phyloP scores from a whole-genome alignment of 2,888 invertebrate species.

The Scelioninae gen. 1 region DNA sequence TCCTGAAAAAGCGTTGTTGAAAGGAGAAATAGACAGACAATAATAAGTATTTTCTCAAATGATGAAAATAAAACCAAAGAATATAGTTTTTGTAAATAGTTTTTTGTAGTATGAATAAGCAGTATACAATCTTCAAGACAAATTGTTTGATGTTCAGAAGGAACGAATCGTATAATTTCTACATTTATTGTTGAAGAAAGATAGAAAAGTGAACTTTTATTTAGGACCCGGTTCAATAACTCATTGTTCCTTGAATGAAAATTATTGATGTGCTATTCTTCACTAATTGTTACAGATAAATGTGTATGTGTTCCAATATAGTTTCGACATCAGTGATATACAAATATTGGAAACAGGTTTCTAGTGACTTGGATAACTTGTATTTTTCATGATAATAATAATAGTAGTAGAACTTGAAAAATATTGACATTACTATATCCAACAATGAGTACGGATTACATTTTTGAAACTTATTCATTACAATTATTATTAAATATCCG shows the following conservation, averaged over 20 bases:
- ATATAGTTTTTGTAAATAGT: neutral
- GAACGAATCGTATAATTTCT: constrained; percentile 7
- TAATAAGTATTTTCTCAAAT: neutral
- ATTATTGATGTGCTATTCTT: constrained; percentile 13
- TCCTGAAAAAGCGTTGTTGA: neutral
- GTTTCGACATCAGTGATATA: constrained; percentile 17
- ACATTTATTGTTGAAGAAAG: constrained; percentile 1
- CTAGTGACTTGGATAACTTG: constrained; percentile 4
- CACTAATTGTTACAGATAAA: constrained; percentile 8
- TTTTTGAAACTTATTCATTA: constrained; percentile 2
- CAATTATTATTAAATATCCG: constrained; percentile 9
- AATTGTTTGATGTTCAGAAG: neutral
- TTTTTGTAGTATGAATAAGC: neutral
- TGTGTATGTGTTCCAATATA: constrained; percentile 11
- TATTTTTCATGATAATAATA: constrained; percentile 7
- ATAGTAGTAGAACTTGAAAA: constrained; percentile 5
- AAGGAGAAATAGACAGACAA: no score
- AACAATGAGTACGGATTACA: constrained; percentile 15
- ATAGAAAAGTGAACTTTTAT: neutral
- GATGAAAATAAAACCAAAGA: neutral
- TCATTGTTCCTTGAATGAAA: constrained; percentile 12
- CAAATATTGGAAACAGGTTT: constrained; percentile 30
- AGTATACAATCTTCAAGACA: neutral
- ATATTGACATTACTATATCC: constrained; percentile 16
- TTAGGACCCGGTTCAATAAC: neutral